A percentile compares a stretch with the other conserved stretches of the same genome.
These are phyloP conservation scores for Perognathus longimembris DNA, from an alignment of 2,113 vertebrate species.

Conservation along the genomic window DNA sequence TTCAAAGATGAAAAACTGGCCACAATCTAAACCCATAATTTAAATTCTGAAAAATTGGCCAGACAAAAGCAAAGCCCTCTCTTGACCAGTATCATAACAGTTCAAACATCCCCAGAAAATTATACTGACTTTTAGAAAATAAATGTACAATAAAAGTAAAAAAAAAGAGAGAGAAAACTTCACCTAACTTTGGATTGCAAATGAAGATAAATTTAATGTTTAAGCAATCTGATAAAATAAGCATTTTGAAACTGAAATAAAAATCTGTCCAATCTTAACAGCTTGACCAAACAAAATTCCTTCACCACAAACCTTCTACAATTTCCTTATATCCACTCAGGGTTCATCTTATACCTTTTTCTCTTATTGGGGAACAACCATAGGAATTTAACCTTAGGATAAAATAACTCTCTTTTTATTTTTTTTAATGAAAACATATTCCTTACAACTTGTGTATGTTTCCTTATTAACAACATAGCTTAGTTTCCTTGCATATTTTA, in stretches of 20 bases:
- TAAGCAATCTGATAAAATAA: constrained; percentile 85
- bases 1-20: constrained; percentile 74
- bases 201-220: constrained; percentile 86
- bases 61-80: constrained; percentile 82
- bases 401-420: background rate
- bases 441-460: background rate
- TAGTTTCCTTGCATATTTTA: constrained; percentile 25
- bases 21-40: constrained; percentile 61
- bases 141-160: constrained; percentile 70
- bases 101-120: constrained; percentile 84
- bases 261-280: background rate
- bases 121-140: constrained; percentile 91
- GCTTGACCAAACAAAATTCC: background rate
- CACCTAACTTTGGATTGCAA: constrained; percentile 87
- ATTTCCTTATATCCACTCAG: background rate
- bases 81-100: constrained; percentile 84
- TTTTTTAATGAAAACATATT: constrained; percentile 49
- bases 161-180: constrained; percentile 74
- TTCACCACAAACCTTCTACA: background rate
- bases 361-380: constrained; percentile 7
- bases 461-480: constrained; percentile 43
- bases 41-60: constrained; percentile 83
- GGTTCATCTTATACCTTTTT: background rate
- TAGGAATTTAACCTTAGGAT: background rate
- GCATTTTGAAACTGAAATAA: constrained; percentile 86